phyloP scores from a whole-genome alignment of 2,888 invertebrate species.

The Chaetogeoica ovagalla region DNA sequence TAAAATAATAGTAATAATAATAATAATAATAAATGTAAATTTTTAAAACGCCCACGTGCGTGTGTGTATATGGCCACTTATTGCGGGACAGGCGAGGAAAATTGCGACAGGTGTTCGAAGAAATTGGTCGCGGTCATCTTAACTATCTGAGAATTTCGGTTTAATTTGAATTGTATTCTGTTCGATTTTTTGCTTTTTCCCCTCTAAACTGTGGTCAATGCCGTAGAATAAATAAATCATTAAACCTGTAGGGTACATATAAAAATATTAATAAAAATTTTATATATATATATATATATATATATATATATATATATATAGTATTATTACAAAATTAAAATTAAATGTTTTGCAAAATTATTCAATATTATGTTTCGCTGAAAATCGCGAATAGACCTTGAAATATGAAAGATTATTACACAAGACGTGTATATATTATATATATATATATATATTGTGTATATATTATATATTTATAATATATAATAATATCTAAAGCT shows the following conservation, averaged over 20 bases:
- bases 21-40: background rate
- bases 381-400: background rate
- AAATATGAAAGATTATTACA: no score
- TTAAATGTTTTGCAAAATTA: background rate
- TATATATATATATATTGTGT: no score
- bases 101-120: no score
- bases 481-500: no score
- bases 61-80: no score
- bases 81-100: background rate
- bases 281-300: no score
- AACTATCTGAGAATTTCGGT: background rate
- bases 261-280: no score
- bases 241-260: slow-evolving; percentile 66
- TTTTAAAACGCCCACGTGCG: background rate
- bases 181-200: slow-evolving; percentile 56
- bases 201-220: slow-evolving; percentile 73
- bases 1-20: background rate
- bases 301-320: no score
- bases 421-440: no score
- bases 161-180: slow-evolving; percentile 26
- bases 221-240: slow-evolving; percentile 86
- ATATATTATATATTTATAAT: no score
- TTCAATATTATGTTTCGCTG: background rate
- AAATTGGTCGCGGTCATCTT: background rate
- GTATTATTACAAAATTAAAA: background rate